Conservation (phyloP, 2,888 invertebrate genomes). For the Drosophila dives region DNA sequence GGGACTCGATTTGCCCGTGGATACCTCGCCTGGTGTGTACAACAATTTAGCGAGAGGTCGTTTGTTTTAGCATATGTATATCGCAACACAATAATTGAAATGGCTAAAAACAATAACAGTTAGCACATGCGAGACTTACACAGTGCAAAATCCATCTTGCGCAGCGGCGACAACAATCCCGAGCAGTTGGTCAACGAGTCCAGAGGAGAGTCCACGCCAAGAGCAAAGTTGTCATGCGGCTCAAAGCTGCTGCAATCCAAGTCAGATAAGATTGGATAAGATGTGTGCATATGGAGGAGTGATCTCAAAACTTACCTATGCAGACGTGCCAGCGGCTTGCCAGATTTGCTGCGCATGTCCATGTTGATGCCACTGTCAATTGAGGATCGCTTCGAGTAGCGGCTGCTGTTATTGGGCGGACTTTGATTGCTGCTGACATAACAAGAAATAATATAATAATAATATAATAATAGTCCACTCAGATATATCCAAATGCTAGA, state of each 20-base stretch:
- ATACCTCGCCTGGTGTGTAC: constrained; percentile 84
- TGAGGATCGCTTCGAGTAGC: constrained; percentile 90
- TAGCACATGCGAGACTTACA: constrained; percentile 88
- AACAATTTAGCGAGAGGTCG: constrained; percentile 45
- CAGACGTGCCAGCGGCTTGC: constrained; percentile 85
- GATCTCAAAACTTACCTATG: constrained; percentile 72
- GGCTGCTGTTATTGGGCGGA: constrained; percentile 82
- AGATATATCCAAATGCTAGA: not conserved
- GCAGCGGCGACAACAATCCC: constrained; percentile 86
- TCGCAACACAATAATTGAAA: constrained; percentile 14
- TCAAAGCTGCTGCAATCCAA: constrained; percentile 77
- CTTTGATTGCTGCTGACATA: constrained; percentile 81
- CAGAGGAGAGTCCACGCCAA: constrained; percentile 85
- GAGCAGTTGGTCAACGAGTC: constrained; percentile 80
- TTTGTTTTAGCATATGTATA: constrained; percentile 40
- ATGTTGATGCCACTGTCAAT: constrained; percentile 93
- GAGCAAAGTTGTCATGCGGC: constrained; percentile 85
- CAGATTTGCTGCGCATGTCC: constrained; percentile 86
- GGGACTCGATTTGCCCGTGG: constrained; percentile 85
- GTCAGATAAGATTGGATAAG: not conserved
- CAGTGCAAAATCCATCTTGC: constrained; percentile 93
- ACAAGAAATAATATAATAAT: too few species aligned
- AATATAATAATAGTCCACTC: not conserved
- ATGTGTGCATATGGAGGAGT: too few species aligned
- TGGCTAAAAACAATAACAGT: not conserved